These are phyloP conservation scores for Campoplex capitator DNA, from an alignment of 2,888 invertebrate genomes.

Conservation along the genomic window DNA sequence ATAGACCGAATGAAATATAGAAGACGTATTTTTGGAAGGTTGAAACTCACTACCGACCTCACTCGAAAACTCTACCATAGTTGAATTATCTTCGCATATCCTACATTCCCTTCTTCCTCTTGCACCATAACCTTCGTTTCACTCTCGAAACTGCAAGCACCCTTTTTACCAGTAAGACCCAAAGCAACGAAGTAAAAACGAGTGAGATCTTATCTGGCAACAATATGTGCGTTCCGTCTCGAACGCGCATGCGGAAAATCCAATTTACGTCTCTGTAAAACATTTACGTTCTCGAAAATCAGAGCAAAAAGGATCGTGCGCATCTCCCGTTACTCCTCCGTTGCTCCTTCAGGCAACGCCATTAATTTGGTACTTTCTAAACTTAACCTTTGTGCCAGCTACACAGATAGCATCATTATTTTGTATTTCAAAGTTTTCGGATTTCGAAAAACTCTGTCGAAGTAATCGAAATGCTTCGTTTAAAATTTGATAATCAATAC, in stretches of 20 bases:
- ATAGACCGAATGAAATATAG: not conserved
- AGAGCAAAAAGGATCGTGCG: not conserved
- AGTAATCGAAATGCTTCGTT: too few species aligned
- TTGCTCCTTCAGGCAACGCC: too few species aligned
- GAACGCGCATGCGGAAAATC: constrained; percentile 34
- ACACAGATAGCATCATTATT: too few species aligned
- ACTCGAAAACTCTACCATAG: constrained; percentile 6
- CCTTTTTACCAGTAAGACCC: constrained; percentile 55
- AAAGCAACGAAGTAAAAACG: not conserved
- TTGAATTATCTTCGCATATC: constrained; percentile 16
- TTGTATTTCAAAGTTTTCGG: too few species aligned
- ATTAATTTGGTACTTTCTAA: too few species aligned
- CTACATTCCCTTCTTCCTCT: constrained; percentile 42
- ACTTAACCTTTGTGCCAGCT: too few species aligned
- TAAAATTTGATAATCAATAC: too few species aligned
- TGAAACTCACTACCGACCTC: not conserved
- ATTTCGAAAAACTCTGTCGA: too few species aligned
- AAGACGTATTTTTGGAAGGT: not conserved
- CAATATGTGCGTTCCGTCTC: constrained; percentile 39
- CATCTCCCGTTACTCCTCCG: not conserved
- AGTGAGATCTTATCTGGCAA: constrained; percentile 65
- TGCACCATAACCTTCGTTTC: constrained; percentile 1
- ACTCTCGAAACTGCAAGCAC: constrained; percentile 45
- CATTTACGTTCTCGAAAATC: constrained; percentile 43
- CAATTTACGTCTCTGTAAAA: constrained; percentile 60